Percentiles rank a stretch among this genome's conserved stretches.
Evolutionary conservation across 2,113 vertebrate genomes (phyloP).

Genomic region (Colistium nudipinnis): DNA sequence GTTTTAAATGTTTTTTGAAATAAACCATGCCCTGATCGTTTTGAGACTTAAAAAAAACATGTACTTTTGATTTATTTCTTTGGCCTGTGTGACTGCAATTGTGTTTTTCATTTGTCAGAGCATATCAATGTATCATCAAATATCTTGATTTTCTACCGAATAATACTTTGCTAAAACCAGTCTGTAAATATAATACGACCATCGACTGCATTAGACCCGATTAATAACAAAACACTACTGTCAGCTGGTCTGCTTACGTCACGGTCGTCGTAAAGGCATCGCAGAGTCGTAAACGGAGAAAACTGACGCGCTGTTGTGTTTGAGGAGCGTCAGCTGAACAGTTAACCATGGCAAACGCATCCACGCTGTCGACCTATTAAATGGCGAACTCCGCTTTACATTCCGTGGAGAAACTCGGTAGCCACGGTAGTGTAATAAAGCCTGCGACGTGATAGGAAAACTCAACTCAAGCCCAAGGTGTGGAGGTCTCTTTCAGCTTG

Average conservation of each 20-base stretch:
- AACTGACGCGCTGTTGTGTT: constrained; percentile 11
- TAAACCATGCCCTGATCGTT: not conserved
- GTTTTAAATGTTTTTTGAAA: constrained; percentile 22
- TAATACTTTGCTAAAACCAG: no score
- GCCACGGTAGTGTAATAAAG: not conserved
- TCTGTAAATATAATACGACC: no score
- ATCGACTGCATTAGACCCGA: no score
- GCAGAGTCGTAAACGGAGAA: constrained; percentile 28
- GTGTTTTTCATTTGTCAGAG: not conserved
- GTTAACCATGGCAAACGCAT: not conserved
- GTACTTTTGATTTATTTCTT: not conserved
- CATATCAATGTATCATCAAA: no score
- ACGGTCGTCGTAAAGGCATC: not conserved
- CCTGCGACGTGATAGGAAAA: not conserved
- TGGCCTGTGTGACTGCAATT: not conserved
- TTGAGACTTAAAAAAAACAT: not conserved
- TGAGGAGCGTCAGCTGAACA: not conserved
- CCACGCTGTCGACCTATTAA: not conserved
- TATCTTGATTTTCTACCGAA: no score
- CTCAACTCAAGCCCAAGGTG: constrained; percentile 34
- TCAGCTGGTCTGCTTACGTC: no score
- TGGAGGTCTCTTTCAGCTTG: not conserved
- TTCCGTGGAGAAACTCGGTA: not conserved
- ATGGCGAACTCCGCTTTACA: not conserved
- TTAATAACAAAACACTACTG: no score